Evolutionary conservation across 2,797 vertebrate species (phyloP), one percentile per base, ranked within the genome.

Genomic region (Myotis myotis): DNA sequence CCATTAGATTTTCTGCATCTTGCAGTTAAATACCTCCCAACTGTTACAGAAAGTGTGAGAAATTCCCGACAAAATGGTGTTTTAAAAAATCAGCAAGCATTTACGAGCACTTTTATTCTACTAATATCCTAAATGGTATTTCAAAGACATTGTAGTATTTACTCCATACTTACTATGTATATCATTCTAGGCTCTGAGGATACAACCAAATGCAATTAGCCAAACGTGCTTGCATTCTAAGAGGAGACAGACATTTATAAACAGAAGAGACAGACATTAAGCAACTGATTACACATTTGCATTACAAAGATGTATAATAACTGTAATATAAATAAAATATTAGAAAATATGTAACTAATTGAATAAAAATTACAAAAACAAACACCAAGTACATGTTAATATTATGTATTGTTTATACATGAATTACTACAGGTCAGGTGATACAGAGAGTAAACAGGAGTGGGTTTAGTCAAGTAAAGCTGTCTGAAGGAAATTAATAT

Each of bases 311-410:
- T 33, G 5, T 41, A 8, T 55, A 81, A 74, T 74, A 76, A 93
- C 38, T 57, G 68, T 64, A 79, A 55, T 76, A 30, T 83, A 81
- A 38, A 71, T 55, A 60, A 87, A 76, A 83, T 64, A 66, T 28
- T 51, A 60, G 7, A 76, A 91, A 76, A 72, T 78, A 70, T 38
- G 9, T 85, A 92, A 82, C 38, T 51, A 79, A 85, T n/a, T 76
- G 33, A 93, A 70, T 79, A 86, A 86, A 89, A 93, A 93, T 84
- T 33, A 44, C 17, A 68, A 62, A 81, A 84, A 5, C 68, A 85
- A 70, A 17, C 5, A 62, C 20, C 10, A 64, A n/a, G n/a, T 70
- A 23, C 5, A 23, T 68, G 53, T 51, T 55, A 72, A 44, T 72
- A 30, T 36, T 30, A 62, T 64, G 5, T 87, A 3, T 62, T 41